Percentiles rank a stretch among this genome's conserved stretches.
phyloP scores from a whole-genome alignment of 2,888 invertebrate species.

The Brachypterus glaber region DNA sequence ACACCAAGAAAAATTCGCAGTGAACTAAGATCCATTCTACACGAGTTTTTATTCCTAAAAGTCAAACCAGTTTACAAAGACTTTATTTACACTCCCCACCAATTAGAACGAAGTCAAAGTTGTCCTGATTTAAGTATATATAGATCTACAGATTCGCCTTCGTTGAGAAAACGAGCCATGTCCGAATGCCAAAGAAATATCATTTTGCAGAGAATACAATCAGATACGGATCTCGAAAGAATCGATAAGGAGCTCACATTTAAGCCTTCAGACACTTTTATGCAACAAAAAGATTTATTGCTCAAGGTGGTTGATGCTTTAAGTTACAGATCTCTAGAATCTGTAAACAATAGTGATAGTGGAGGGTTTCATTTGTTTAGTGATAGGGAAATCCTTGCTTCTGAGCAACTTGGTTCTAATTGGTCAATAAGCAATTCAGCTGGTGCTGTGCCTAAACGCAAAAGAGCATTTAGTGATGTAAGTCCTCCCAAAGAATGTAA shows the following conservation, averaged over 20 bases:
- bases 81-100: constrained; percentile 39
- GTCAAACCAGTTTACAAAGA: constrained; percentile 65
- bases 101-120: constrained; percentile 50
- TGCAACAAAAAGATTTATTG: constrained; percentile 66
- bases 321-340: constrained; percentile 43
- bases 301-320: constrained; percentile 70
- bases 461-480: constrained; percentile 54
- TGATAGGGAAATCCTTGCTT: constrained; percentile 64
- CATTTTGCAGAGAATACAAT: constrained; percentile 52
- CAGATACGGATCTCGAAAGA: constrained; percentile 64
- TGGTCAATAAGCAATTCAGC: constrained; percentile 48
- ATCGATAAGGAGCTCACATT: constrained; percentile 74
- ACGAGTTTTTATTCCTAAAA: constrained; percentile 70
- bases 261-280: constrained; percentile 53
- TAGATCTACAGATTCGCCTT: constrained; percentile 41
- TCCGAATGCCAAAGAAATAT: constrained; percentile 46
- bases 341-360: constrained; percentile 29
- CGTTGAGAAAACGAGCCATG: constrained; percentile 48
- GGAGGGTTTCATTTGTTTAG: constrained; percentile 60
- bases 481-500: constrained; percentile 36
- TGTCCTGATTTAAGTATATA: constrained; percentile 63
- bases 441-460: constrained; percentile 36
- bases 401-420: constrained; percentile 46
- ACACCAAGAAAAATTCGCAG: constrained; percentile 67
- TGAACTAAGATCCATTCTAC: constrained; percentile 33